Percentiles rank a stretch among this genome's conserved stretches.
These are phyloP conservation scores for Brachyhypopomus gauderio DNA, from an alignment of 2,113 vertebrate species.

Conservation along the genomic window DNA sequence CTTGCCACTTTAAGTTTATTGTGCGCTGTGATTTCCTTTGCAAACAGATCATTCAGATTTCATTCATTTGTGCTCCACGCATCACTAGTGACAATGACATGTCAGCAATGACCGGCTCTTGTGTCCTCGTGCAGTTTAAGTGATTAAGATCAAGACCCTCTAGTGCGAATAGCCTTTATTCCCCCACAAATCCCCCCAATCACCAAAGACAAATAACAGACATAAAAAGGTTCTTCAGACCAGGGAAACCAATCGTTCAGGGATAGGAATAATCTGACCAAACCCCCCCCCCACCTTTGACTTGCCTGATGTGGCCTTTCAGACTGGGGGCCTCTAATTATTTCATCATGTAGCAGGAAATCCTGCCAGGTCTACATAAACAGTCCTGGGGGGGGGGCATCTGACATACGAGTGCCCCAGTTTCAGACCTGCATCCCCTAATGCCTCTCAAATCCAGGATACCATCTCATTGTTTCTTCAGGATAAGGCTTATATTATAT, in stretches of 20 bases:
- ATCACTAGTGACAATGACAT: background rate
- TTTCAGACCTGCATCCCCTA: constrained; percentile 64
- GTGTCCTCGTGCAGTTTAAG: background rate
- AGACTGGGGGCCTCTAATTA: constrained; percentile 81
- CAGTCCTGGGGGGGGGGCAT: constrained; percentile 81
- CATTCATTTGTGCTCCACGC: background rate
- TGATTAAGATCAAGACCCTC: constrained; percentile 29
- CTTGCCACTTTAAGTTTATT: background rate
- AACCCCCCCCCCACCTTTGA: constrained; percentile 19
- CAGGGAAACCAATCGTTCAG: constrained; percentile 40
- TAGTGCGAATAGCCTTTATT: constrained; percentile 4
- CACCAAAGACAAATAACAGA: constrained; percentile 25
- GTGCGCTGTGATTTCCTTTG: background rate
- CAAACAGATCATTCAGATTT: background rate
- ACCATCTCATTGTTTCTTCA: constrained; percentile 19
- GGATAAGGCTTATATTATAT: background rate
- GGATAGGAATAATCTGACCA: constrained; percentile 28
- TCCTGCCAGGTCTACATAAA: constrained; percentile 87
- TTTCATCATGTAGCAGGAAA: constrained; percentile 92
- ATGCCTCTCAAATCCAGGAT: constrained; percentile 7
- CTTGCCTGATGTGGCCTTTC: constrained; percentile 50
- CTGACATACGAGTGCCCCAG: constrained; percentile 81
- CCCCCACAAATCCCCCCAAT: background rate
- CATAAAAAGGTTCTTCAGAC: constrained; percentile 39
- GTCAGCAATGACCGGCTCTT: background rate